Percentiles rank a stretch among this genome's conserved stretches.
These are phyloP conservation scores for Phoebastria nigripes DNA, from an alignment of 2,797 vertebrate species.

Conservation along the genomic window DNA sequence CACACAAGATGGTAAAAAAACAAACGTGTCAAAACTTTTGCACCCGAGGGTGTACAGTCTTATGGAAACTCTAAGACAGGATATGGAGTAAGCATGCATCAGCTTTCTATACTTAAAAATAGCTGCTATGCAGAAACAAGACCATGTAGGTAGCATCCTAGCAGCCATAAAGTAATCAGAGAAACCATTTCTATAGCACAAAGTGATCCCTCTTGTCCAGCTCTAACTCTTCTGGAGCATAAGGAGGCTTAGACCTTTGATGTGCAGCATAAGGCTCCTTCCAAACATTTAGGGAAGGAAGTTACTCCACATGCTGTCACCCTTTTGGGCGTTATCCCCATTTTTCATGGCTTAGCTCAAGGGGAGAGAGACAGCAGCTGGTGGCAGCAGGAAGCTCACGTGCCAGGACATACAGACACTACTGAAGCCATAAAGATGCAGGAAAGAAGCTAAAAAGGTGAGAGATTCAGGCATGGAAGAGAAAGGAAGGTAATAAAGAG, in stretches of 20 bases:
- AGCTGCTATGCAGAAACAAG: neutral
- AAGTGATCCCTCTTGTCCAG: neutral
- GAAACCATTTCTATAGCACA: neutral
- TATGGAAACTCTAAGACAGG: neutral
- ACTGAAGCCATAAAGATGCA: neutral
- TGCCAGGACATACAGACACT: neutral
- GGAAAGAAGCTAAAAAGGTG: neutral
- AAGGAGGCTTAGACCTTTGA: neutral
- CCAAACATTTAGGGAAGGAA: neutral
- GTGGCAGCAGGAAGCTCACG: neutral
- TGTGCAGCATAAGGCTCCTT: neutral
- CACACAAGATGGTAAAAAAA: constrained; percentile 11
- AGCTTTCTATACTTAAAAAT: neutral
- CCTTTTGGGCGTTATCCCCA: neutral
- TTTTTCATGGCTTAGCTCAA: neutral
- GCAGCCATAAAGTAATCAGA: neutral
- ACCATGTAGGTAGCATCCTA: neutral
- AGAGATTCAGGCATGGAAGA: neutral
- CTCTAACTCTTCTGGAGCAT: neutral
- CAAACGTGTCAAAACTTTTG: neutral
- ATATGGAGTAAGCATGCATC: neutral
- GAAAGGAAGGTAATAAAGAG: neutral
- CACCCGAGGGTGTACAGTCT: neutral
- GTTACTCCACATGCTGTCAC: neutral
- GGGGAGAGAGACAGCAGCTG: neutral